Percentiles rank a stretch among this genome's conserved stretches.
These are phyloP conservation scores for Cnemophilus loriae DNA, from an alignment of 2,113 vertebrate genomes.

Conservation along the genomic window DNA sequence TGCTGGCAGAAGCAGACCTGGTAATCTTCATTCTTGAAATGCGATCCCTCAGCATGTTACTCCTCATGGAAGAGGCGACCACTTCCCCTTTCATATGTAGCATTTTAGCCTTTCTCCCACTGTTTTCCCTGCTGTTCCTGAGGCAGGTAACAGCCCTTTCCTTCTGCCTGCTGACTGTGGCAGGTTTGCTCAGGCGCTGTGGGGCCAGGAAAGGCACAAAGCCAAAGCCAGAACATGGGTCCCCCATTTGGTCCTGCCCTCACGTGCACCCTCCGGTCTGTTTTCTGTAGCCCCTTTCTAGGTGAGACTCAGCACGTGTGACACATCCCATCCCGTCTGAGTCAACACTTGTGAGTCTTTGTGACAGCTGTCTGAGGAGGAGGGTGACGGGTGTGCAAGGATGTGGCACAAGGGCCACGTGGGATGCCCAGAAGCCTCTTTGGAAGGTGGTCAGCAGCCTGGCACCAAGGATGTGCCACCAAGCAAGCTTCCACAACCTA, in stretches of 20 bases:
- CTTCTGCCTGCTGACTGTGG: neutral
- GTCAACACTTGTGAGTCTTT: neutral
- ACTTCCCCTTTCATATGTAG: neutral
- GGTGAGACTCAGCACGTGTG: rapidly evolving
- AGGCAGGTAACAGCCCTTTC: neutral
- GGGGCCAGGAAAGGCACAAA: neutral
- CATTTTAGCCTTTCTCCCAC: neutral
- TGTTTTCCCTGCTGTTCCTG: neutral
- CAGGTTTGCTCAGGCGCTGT: neutral
- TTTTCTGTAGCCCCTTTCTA: neutral
- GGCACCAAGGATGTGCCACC: neutral
- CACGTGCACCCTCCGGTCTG: neutral
- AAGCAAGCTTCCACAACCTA: neutral
- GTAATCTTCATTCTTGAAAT: neutral
- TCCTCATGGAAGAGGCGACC: neutral
- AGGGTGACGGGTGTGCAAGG: neutral
- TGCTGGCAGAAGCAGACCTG: neutral
- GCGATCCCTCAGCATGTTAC: neutral
- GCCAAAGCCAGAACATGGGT: neutral
- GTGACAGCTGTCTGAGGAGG: neutral
- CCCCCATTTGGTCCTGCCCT: neutral
- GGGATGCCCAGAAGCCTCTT: neutral
- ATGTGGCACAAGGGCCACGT: neutral
- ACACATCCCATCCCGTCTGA: neutral
- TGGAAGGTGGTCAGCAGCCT: neutral